Percentiles rank a stretch among this genome's conserved stretches.
Conservation (phyloP, 30 jellyfish, hydroid and myxozoan species). For the Catostylus mosaicus region DNA sequence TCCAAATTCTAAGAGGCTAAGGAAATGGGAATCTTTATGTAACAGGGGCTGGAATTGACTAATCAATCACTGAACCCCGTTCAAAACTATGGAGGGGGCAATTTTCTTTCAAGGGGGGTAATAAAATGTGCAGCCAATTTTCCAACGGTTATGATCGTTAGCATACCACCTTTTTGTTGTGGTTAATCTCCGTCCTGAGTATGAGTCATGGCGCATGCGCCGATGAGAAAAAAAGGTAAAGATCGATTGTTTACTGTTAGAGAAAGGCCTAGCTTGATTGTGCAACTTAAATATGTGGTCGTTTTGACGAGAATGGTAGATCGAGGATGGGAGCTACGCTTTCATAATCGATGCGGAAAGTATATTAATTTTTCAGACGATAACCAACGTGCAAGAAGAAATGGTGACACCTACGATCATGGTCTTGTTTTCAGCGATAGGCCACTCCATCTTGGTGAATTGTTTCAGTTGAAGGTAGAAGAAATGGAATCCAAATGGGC, state of each 20-base stretch:
- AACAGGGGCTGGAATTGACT: no score
- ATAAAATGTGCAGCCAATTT: no score
- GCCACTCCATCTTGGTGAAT: constrained; percentile 72
- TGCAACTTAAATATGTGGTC: background rate
- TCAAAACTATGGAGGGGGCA: no score
- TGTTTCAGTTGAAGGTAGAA: constrained; percentile 75
- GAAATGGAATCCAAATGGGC: constrained; percentile 88
- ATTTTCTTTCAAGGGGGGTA: no score
- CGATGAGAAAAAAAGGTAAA: no score
- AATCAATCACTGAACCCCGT: no score
- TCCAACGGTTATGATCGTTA: no score
- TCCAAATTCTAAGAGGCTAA: no score
- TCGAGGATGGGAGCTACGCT: constrained; percentile 48
- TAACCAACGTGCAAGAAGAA: constrained; percentile 62
- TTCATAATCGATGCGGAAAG: constrained; percentile 67
- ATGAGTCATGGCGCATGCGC: background rate
- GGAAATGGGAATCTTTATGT: no score
- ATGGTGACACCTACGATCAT: constrained; percentile 79
- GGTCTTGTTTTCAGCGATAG: constrained; percentile 77
- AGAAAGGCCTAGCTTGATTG: background rate
- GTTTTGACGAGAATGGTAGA: constrained; percentile 22
- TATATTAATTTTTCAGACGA: constrained; percentile 29
- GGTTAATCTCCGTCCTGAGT: no score
- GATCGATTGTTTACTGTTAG: no score
- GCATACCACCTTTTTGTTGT: no score